These are phyloP conservation scores for Drosophila mimica DNA, from an alignment of 2,888 invertebrate genomes.

Conservation along the genomic window DNA sequence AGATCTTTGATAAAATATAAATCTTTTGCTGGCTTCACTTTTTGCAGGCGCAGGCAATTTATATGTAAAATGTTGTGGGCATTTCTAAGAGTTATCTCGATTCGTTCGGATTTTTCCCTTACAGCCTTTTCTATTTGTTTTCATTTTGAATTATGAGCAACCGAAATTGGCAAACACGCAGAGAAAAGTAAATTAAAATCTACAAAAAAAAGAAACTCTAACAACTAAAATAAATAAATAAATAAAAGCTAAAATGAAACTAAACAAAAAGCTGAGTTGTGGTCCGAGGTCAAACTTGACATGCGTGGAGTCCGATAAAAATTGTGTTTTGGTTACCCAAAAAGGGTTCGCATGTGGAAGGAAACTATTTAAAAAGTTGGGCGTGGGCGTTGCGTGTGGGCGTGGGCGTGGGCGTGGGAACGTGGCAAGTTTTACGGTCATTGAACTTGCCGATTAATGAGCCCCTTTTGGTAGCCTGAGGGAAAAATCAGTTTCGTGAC, in stretches of 20 bases:
- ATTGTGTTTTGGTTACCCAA: slow-evolving; percentile 41
- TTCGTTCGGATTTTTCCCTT: slow-evolving; percentile 35
- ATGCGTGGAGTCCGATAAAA: slow-evolving; percentile 61
- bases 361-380: slow-evolving; percentile 26
- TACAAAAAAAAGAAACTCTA: neutral
- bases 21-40: slow-evolving; percentile 53
- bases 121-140: slow-evolving; percentile 54
- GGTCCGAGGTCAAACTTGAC: slow-evolving; percentile 51
- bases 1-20: slow-evolving; percentile 47
- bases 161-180: slow-evolving; percentile 43
- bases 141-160: slow-evolving; percentile 71
- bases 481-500: slow-evolving; percentile 8
- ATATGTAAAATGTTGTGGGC: slow-evolving; percentile 63
- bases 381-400: neutral
- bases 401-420: neutral
- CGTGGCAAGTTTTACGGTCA: slow-evolving; percentile 35
- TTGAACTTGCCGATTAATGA: slow-evolving; percentile 50
- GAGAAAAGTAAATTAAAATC: slow-evolving; percentile 66
- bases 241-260: slow-evolving; percentile 21
- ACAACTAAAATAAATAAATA: slow-evolving; percentile 40
- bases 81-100: slow-evolving; percentile 49
- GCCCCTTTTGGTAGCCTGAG: neutral
- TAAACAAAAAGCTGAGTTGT: slow-evolving; percentile 46
- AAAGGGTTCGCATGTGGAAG: slow-evolving; percentile 40
- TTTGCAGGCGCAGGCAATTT: slow-evolving; percentile 68